Conservation (phyloP, 2,797 vertebrate species). For the Chlorospingus semifuscus region DNA sequence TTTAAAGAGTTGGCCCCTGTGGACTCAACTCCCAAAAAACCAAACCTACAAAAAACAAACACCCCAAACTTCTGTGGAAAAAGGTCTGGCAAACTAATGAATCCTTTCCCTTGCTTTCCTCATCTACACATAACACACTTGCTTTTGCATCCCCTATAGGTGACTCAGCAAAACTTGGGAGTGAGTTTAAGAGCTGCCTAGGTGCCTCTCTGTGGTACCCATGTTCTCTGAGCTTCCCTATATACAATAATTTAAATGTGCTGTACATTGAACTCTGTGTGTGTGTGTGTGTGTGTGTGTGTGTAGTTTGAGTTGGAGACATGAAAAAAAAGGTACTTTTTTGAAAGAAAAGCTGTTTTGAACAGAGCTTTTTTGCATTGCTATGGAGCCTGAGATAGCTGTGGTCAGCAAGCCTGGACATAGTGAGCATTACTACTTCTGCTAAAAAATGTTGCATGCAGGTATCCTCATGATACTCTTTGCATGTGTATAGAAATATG, state of each 20-base stretch:
- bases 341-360: neutral
- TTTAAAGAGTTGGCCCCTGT: neutral
- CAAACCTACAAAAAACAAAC: neutral
- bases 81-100: neutral
- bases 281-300: neutral
- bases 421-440: neutral
- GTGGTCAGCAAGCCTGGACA: neutral
- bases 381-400: neutral
- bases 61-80: neutral
- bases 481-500: neutral
- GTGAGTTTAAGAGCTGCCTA: neutral
- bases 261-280: neutral
- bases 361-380: neutral
- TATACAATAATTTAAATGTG: accelerated
- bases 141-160: neutral
- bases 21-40: accelerated
- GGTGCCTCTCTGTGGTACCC: neutral
- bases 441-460: neutral
- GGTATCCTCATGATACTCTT: neutral
- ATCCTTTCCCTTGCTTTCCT: neutral
- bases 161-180: neutral
- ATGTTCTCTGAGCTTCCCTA: neutral
- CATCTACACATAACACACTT: accelerated
- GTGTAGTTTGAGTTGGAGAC: neutral
- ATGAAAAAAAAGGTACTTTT: neutral